phyloP scores from a whole-genome alignment of 2,113 vertebrate genomes.

The Cinclus mexicanus region DNA sequence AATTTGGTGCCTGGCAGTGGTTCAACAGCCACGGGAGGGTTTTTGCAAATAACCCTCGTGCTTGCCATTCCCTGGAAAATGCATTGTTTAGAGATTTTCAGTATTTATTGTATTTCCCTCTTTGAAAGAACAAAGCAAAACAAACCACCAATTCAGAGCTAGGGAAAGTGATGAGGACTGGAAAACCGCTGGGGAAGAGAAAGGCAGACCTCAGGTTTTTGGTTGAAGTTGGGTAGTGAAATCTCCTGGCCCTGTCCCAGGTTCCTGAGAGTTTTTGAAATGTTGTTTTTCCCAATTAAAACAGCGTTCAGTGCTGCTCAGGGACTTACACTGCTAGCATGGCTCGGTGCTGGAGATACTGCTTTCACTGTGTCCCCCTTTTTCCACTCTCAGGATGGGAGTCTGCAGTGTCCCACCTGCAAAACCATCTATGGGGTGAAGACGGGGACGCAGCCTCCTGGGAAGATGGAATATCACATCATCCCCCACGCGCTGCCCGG shows the following conservation, averaged over 20 bases:
- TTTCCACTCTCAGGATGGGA: conserved; percentile 83
- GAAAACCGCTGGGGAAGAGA: neutral
- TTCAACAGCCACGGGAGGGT: neutral
- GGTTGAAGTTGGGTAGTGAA: neutral
- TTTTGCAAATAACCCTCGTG: neutral
- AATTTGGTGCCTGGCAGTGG: neutral
- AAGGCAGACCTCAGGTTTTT: neutral
- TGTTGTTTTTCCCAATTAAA: fast-evolving
- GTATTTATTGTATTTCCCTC: neutral
- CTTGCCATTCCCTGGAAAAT: neutral
- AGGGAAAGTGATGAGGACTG: neutral
- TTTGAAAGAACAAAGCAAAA: neutral
- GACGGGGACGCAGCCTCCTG: conserved; percentile 92
- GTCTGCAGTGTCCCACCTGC: conserved; percentile 94
- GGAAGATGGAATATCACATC: conserved; percentile 97
- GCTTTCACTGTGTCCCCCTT: neutral
- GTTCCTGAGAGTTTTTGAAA: neutral
- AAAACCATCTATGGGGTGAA: conserved; percentile 98
- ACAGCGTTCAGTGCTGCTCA: fast-evolving
- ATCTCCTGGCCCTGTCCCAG: neutral
- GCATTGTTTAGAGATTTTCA: neutral
- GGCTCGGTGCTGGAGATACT: fast-evolving
- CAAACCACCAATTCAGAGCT: neutral
- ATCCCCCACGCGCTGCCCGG: conserved; percentile 93
- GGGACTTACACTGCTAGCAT: neutral